Conservation (phyloP, 2,797 vertebrate species). For the Tarsius wallacei region DNA sequence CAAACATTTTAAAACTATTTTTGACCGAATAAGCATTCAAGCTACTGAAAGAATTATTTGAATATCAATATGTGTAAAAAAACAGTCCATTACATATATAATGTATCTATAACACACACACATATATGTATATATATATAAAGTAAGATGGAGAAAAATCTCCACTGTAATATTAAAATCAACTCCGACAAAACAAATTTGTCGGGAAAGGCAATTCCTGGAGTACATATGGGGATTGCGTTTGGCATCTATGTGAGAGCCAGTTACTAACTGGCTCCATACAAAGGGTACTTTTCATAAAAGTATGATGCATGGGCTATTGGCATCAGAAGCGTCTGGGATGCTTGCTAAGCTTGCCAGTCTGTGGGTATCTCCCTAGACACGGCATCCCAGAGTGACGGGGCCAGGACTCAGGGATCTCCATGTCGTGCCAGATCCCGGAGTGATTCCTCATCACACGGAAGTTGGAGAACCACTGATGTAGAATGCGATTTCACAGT, state of each 20-base stretch:
- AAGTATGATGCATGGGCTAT: background rate
- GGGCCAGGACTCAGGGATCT: background rate
- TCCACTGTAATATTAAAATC: constrained; percentile 17
- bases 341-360: background rate
- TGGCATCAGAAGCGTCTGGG: background rate
- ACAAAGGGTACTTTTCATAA: background rate
- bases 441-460: constrained; percentile 49
- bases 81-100: background rate
- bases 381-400: background rate
- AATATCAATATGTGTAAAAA: background rate
- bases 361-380: background rate
- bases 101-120: too few relatives aligned
- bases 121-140: background rate
- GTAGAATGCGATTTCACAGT: constrained; percentile 66
- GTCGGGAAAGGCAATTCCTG: background rate
- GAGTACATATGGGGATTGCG: background rate
- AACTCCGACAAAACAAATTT: background rate
- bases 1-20: constrained; percentile 13
- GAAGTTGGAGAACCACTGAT: constrained; percentile 68
- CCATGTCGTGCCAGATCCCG: background rate
- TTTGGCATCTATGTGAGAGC: background rate
- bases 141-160: constrained; percentile 8
- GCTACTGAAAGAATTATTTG: constrained; percentile 41
- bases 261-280: background rate
- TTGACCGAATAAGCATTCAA: constrained; percentile 4